Percentiles rank a stretch among this genome's conserved stretches.
These are phyloP conservation scores for Ondatra zibethicus DNA, from an alignment of 2,113 vertebrate genomes.

Conservation along the genomic window DNA sequence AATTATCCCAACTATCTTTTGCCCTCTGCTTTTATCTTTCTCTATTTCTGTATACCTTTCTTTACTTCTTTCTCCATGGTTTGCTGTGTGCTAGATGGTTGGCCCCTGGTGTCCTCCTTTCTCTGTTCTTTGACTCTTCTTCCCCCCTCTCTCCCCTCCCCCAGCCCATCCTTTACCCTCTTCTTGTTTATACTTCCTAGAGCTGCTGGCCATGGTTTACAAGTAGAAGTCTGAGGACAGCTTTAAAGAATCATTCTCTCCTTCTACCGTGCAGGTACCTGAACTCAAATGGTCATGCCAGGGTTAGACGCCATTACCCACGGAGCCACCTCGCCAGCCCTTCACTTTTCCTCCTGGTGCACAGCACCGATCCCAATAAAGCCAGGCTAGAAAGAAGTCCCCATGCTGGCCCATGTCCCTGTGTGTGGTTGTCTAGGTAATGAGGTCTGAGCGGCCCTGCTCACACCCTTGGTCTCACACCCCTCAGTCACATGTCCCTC, in stretches of 20 bases:
- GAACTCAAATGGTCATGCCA: neutral
- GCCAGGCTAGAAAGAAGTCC: neutral
- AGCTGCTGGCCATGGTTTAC: neutral
- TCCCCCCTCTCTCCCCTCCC: too few species aligned
- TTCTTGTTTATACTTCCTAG: neutral
- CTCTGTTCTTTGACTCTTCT: too few species aligned
- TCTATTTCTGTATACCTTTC: too few species aligned
- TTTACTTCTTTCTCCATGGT: too few species aligned
- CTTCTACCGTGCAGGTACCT: neutral
- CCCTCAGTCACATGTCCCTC: neutral
- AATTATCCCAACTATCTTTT: too few species aligned
- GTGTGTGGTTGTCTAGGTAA: neutral
- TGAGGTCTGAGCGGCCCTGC: neutral
- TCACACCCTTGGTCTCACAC: neutral
- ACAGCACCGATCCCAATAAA: neutral
- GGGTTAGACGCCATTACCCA: neutral
- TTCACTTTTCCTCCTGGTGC: neutral
- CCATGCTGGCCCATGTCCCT: neutral
- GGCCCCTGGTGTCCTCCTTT: too few species aligned
- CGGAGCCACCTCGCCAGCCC: neutral
- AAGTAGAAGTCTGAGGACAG: neutral
- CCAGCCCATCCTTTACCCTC: too few species aligned
- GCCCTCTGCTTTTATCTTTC: too few species aligned
- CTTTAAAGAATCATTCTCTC: neutral
- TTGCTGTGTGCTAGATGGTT: too few species aligned